Base-by-base conservation (phyloP, 2,888 invertebrate genomes). In the Leucophenga maculata region DNA sequence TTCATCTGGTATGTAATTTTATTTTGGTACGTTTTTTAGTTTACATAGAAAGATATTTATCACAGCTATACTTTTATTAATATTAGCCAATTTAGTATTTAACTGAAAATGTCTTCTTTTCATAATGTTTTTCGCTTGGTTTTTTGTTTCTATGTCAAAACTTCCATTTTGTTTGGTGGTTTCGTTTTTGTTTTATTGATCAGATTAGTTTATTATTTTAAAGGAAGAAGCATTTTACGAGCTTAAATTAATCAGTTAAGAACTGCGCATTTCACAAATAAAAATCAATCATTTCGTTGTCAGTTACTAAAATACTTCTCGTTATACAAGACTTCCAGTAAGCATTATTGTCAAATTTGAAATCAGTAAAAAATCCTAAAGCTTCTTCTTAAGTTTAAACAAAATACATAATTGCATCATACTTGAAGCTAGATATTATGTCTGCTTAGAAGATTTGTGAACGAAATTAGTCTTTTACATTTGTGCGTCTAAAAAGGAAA, bases 41-140 rank as follows among this genome's bases (percentile, higher is more conserved):
- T 62, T 48, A 13, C 18, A 67, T 60, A 60, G 20, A 67, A 20
- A 67, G 22, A 50, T 71, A 39, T 72, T 77, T 83, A 81, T 81
- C 81, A 81, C 81, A 81, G 81, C 82, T 81, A 82, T 83, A 81
- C 77, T 80, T 80, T 80, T 79, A 83, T 68, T 62, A 62, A 62
- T 62, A 46, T 62, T 62, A 62, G 46, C 62, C 62, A 62, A 62
- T 62, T 62, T 44, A 18, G 46, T 44, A 62, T 62, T 44, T 62
- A 13, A 62, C 20, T 62, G 13, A 44, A 22, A 62, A 46, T n/a
- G n/a, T n/a, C n/a, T 18, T 46, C 46, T 20, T 11, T 16, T 46
- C 22, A 48, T 67, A n/a, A 57, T 46, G 31, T 66, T 16, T 26
- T 48, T 46, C 46, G 46, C n/a, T n/a, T 31, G 44, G 44, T 26